phyloP scores from a whole-genome alignment of 2,888 invertebrate species.

The Acheta domesticus region DNA sequence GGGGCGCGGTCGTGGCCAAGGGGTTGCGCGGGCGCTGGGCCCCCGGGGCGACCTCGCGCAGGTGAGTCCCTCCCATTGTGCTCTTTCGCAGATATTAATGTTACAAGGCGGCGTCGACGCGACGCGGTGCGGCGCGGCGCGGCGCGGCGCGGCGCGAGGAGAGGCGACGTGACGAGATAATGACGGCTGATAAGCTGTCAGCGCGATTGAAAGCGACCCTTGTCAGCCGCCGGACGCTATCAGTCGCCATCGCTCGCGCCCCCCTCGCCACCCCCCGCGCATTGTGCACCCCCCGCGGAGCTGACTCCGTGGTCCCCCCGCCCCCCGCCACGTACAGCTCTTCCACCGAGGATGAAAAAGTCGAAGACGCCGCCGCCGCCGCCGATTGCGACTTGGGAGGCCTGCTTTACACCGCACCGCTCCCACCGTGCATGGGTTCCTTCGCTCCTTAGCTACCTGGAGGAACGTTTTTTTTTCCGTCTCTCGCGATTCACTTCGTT shows the following conservation, averaged over 20 bases:
- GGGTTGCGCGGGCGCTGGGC: no score
- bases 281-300: background rate
- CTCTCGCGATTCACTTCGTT: no score
- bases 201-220: slow-evolving; percentile 1
- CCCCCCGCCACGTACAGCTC: background rate
- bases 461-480: no score
- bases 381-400: no score
- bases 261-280: background rate
- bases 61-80: background rate
- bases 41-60: no score
- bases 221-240: background rate
- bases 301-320: background rate
- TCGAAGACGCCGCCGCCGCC: no score
- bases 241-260: background rate
- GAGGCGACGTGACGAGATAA: background rate
- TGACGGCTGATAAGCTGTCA: slow-evolving; percentile 1
- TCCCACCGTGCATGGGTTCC: no score
- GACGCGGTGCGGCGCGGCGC: background rate
- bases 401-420: no score
- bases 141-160: background rate
- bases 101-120: background rate
- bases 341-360: no score
- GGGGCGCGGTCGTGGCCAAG: no score
- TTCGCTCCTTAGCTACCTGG: no score
- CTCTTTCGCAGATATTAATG: background rate